A percentile compares a stretch with the other conserved stretches of the same genome.
phyloP scores from a whole-genome alignment of 2,113 vertebrate genomes.

The Nothocercus julius region DNA sequence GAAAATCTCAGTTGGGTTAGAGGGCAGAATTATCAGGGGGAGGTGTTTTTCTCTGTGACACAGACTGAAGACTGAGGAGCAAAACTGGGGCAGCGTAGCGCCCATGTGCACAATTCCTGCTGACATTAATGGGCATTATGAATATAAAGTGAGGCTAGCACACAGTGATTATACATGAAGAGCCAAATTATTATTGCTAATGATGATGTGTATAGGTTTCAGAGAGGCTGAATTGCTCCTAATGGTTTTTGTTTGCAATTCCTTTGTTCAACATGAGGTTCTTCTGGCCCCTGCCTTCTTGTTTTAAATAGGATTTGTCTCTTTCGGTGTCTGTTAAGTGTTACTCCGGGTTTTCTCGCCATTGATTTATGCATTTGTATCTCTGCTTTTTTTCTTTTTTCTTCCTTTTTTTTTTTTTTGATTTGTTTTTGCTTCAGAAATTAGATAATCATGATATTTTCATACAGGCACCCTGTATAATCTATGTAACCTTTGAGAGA shows the following conservation, averaged over 20 bases:
- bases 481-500: not conserved
- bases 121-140: constrained; percentile 10
- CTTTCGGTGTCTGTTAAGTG: not conserved
- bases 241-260: constrained; percentile 40
- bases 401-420: not conserved
- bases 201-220: constrained; percentile 9
- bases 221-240: not conserved
- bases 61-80: not conserved
- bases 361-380: not conserved
- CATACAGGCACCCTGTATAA: no score
- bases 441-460: not conserved
- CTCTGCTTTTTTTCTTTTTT: not conserved
- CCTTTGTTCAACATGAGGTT: not conserved
- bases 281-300: not conserved
- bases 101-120: not conserved
- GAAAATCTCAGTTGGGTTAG: not conserved
- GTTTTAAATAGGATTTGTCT: not conserved
- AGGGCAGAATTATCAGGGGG: not conserved
- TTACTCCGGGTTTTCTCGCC: not conserved
- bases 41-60: not conserved
- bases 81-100: accelerated
- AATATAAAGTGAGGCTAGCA: constrained; percentile 7
- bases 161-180: constrained; percentile 21
- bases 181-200: constrained; percentile 43
- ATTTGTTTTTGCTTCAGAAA: not conserved